A percentile compares a stretch with the other conserved stretches of the same genome.
phyloP scores from a whole-genome alignment of 2,113 vertebrate species.

The Chaetops frenatus region DNA sequence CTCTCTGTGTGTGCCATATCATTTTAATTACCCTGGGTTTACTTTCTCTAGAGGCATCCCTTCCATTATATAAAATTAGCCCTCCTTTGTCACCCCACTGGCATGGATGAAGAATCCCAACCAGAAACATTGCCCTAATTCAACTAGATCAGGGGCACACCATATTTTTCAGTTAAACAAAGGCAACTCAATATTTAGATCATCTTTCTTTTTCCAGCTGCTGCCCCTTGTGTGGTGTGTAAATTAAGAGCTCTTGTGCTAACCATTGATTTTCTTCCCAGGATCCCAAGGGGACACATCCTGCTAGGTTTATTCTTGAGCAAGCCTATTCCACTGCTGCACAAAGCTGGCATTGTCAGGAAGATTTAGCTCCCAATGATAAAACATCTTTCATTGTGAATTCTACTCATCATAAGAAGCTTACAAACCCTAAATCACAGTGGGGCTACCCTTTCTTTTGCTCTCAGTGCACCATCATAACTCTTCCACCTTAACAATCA shows the following conservation, averaged over 20 bases:
- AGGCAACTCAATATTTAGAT: not conserved
- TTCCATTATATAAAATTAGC: not conserved
- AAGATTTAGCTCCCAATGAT: conserved; percentile 27
- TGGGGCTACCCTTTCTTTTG: not conserved
- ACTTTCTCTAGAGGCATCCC: not conserved
- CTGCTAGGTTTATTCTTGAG: conserved; percentile 34
- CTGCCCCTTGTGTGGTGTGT: not conserved
- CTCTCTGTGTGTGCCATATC: not conserved
- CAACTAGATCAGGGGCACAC: not conserved
- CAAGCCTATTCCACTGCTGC: not conserved
- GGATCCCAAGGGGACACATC: not conserved
- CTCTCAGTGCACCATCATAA: conserved; percentile 8
- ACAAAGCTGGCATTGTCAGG: conserved; percentile 14
- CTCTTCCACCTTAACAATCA: conserved; percentile 50
- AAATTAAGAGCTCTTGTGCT: conserved; percentile 37
- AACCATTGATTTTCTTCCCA: conserved; percentile 4
- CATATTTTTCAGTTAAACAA: conserved; percentile 9
- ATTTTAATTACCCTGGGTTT: not conserved
- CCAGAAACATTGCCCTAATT: not conserved
- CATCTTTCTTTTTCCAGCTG: not conserved
- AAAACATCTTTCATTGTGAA: conserved; percentile 33
- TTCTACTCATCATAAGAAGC: conserved; percentile 57
- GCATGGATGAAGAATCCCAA: not conserved
- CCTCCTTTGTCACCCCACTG: rapidly evolving
- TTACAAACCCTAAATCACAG: conserved; percentile 51